phyloP scores from a whole-genome alignment of 2,797 vertebrate genomes.

The Psittacula echo region DNA sequence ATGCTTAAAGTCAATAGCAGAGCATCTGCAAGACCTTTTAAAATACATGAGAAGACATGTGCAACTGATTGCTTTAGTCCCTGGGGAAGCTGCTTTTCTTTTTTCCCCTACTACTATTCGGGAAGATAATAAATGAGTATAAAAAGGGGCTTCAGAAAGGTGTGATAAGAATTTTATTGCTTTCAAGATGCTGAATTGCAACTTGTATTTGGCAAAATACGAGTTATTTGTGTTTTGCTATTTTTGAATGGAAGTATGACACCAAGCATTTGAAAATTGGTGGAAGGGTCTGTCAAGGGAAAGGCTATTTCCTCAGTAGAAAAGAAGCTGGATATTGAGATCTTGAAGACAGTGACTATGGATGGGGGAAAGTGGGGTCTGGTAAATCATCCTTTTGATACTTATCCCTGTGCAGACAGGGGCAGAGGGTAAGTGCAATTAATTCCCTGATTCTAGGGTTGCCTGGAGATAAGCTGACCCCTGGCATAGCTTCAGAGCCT shows the following conservation, averaged over 20 bases:
- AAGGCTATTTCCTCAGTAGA: background rate
- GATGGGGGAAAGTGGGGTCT: background rate
- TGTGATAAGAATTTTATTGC: background rate
- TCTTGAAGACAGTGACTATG: background rate
- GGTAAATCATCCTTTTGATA: background rate
- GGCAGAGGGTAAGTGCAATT: background rate
- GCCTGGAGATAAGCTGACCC: background rate
- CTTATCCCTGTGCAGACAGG: background rate
- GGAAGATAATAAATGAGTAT: background rate
- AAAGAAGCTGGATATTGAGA: background rate
- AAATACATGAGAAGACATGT: background rate
- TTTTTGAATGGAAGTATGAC: background rate
- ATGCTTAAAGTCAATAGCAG: conserved; percentile 16
- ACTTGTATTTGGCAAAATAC: background rate
- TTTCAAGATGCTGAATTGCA: background rate
- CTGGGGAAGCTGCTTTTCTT: background rate
- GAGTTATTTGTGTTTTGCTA: background rate
- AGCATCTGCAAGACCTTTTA: conserved; percentile 17
- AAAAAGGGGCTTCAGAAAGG: background rate
- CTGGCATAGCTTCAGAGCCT: conserved; percentile 3
- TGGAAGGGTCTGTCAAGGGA: background rate
- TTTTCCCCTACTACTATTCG: background rate
- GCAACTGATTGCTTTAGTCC: background rate
- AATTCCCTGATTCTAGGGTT: background rate
- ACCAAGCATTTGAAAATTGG: fast-evolving